phyloP scores from a whole-genome alignment of 2,888 invertebrate genomes.

The Cordylochernes scorpioides region DNA sequence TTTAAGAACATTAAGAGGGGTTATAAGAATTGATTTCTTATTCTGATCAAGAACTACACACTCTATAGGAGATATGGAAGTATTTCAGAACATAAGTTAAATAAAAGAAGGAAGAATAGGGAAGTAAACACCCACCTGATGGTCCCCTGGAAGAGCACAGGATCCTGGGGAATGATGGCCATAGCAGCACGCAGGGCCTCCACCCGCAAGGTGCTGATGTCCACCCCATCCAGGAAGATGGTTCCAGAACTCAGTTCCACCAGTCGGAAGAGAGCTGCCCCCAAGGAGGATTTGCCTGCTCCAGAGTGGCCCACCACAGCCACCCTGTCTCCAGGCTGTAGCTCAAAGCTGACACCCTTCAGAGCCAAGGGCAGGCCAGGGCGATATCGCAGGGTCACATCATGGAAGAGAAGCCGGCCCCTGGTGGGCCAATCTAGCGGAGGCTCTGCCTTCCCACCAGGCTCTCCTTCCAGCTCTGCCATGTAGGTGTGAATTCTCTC shows the following conservation, averaged over 20 bases:
- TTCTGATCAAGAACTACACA: background rate
- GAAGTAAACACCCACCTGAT: slow-evolving; percentile 23
- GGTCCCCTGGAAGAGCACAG: slow-evolving; percentile 32
- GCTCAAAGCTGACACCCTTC: slow-evolving; percentile 28
- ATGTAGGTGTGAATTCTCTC: slow-evolving; percentile 23
- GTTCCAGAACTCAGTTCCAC: slow-evolving; percentile 29
- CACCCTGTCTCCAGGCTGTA: slow-evolving; percentile 31
- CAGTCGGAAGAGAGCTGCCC: slow-evolving; percentile 31
- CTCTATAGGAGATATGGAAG: background rate
- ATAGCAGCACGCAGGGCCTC: slow-evolving; percentile 27
- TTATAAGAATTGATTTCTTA: background rate
- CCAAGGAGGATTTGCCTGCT: slow-evolving; percentile 32
- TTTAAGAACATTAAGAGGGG: background rate
- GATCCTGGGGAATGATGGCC: slow-evolving; percentile 34
- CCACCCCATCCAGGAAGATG: slow-evolving; percentile 29
- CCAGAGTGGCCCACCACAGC: slow-evolving; percentile 32
- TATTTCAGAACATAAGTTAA: background rate
- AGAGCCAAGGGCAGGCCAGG: slow-evolving; percentile 26
- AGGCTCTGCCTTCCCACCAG: slow-evolving; percentile 18
- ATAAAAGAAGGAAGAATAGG: background rate
- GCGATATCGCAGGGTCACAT: slow-evolving; percentile 28
- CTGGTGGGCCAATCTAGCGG: slow-evolving; percentile 27
- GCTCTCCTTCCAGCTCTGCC: slow-evolving; percentile 19
- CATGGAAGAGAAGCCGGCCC: slow-evolving; percentile 27
- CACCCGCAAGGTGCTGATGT: slow-evolving; percentile 26